Evolutionary conservation across 1,140 invertebrate genomes (phyloP), one percentile per base, ranked within the genome.

Genomic region (Neuroterus valhalla): DNA sequence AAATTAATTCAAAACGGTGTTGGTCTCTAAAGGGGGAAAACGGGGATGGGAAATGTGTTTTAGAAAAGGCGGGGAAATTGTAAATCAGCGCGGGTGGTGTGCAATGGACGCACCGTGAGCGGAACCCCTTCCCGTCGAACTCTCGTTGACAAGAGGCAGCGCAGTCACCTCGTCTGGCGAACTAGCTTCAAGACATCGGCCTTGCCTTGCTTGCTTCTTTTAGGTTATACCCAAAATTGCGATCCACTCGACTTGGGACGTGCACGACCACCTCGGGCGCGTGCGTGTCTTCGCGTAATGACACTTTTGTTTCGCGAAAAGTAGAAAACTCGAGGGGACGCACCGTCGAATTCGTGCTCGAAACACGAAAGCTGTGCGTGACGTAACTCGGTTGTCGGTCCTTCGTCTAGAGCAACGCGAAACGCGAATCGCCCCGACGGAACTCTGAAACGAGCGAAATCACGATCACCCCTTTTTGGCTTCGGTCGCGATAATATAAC

Each of bases 171-270:
- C 31, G 26, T 45, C 48, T 46, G 23, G 15, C n/a, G n/a, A n/a
- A n/a, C n/a, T n/a, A n/a, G n/a, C 50, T 48, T 72, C 71, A 67
- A 48, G 71, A 81, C 83, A 86, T 85, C 78, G 76, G 81, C 78
- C 78, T 70, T 23, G 48, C 31, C 70, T 70, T 77, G 77, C 78
- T 70, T 23, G 48, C 31, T 71, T 70, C 78, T 84, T 82, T 42
- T 82, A 87, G 85, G 85, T 87, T 87, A 87, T 84, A 73, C 71
- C 73, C 45, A 77, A 68, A 38, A 71, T 11, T n/a, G 50, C 21
- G 17, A 71, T 44, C 17, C 23, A 17, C 69, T 31, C 4, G 15
- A 48, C 45, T 50, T 11, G 5, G 26, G n/a, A 1, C 46, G 72
- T 17, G 21, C 12, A 31, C n/a, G 14, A 26, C 31, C 55, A 5